Evolutionary conservation across 2,797 vertebrate genomes (phyloP).

Genomic region (Anguilla marmorata): DNA sequence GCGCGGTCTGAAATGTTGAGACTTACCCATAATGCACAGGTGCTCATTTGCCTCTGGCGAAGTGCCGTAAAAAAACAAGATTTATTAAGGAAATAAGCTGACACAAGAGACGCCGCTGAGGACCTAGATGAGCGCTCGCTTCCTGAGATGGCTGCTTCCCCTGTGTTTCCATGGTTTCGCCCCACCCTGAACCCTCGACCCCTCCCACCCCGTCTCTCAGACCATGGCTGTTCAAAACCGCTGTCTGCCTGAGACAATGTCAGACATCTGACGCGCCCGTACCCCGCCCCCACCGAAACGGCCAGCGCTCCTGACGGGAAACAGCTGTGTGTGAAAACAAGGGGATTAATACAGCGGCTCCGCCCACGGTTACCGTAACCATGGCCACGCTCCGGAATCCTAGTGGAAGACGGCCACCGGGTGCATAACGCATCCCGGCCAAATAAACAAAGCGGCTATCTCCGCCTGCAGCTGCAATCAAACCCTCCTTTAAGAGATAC

Average conservation of each 20-base stretch:
- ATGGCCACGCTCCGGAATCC: background rate
- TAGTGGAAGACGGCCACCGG: background rate
- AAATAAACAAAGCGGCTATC: background rate
- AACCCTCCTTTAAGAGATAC: background rate
- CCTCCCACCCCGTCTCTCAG: background rate
- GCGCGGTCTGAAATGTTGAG: background rate
- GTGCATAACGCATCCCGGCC: background rate
- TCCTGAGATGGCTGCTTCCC: slow-evolving; percentile 1
- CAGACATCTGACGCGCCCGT: background rate
- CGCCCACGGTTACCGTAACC: slow-evolving; percentile 13
- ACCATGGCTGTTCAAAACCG: background rate
- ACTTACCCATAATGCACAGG: background rate
- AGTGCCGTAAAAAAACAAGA: background rate
- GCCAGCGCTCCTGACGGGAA: slow-evolving; percentile 49
- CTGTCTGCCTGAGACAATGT: background rate
- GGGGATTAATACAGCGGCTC: slow-evolving; percentile 47
- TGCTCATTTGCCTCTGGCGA: background rate
- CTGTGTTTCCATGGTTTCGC: background rate
- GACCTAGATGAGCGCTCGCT: background rate
- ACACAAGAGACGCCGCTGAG: background rate
- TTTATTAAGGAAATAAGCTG: background rate
- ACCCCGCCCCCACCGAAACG: slow-evolving; percentile 3
- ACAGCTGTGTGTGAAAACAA: slow-evolving; percentile 50
- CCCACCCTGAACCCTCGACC: slow-evolving; percentile 2
- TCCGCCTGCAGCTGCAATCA: slow-evolving; percentile 12